Conservation (phyloP, 2,888 invertebrate genomes). For the Phragmatobia fuliginosa region DNA sequence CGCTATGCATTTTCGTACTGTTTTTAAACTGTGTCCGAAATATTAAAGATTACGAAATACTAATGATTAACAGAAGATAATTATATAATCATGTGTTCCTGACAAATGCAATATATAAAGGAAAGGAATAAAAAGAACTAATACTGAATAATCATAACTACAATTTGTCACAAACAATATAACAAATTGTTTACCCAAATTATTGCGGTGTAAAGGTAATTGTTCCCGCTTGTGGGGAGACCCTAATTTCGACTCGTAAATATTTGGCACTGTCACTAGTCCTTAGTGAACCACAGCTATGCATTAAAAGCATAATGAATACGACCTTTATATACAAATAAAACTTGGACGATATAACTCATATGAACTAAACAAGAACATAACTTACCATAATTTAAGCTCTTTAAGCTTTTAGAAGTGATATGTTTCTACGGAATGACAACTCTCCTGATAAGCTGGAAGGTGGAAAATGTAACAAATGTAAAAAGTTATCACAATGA, state of each 20-base stretch:
- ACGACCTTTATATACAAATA: conserved; percentile 11
- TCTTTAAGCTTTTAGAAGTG: background rate
- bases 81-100: too few species aligned
- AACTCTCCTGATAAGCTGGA: background rate
- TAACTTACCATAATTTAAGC: background rate
- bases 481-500: background rate
- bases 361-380: background rate
- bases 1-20: too few species aligned
- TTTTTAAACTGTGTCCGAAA: too few species aligned
- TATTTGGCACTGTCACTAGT: conserved; percentile 30
- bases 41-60: too few species aligned
- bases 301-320: conserved; percentile 24
- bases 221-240: conserved; percentile 43
- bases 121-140: background rate
- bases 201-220: conserved; percentile 44
- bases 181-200: background rate
- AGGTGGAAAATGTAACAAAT: background rate
- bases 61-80: too few species aligned
- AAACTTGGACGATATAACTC: background rate
- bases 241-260: conserved; percentile 49
- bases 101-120: too few species aligned
- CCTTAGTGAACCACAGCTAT: conserved; percentile 34
- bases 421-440: background rate
- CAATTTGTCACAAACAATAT: background rate
- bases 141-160: background rate